Evolutionary conservation across 2,113 vertebrate genomes (phyloP), one percentile per base, ranked within the genome.

Genomic region (Myxocyprinus asiaticus): DNA sequence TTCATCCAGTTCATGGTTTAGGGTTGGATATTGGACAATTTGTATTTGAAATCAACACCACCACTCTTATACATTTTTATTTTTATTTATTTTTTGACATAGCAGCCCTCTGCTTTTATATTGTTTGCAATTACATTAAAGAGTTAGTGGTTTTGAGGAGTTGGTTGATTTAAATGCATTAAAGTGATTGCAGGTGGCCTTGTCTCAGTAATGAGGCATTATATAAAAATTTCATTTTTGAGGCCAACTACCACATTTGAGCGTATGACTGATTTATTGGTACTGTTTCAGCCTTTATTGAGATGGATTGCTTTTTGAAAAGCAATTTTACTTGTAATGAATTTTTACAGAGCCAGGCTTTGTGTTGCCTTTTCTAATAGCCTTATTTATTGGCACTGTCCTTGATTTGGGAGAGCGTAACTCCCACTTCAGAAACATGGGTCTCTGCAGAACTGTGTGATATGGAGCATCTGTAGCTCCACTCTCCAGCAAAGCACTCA

Each of bases 341-440:
- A 33, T 33, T 33, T 51, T 12, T n/a, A 69, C 17, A 33, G 47
- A 45, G n/a, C 44, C 43, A 42, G 5, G 44, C 43, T 78, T 61
- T 61, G 55, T 61, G 45, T 51, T 75, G 43, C 9, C 3, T 56
- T 4, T 45, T 44, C 47, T 61, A 69, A 69, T 48, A 55, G 56
- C n/a, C 58, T 63, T 71, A 51, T 72, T 64, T 64, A 56, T 44
- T 47, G 68, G 59, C 77, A 44, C 15, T 56, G 68, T 79, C 61
- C 22, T 15, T 65, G 42, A 8, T 33, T 3, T 33, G 44, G 53
- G 44, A 33, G 59, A 33, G 9, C 56, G 47, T 77, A 4, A 43
- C 50, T 59, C 65, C 22, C 22, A 33, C 22, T 33, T 33, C 22
- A 33, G 22, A 33, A 33, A 33, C 22, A 33, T 33, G n/a, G 66